Evolutionary conservation across 2,113 vertebrate genomes (phyloP), one percentile per base, ranked within the genome.

Genomic region (Oryzias woworae): DNA sequence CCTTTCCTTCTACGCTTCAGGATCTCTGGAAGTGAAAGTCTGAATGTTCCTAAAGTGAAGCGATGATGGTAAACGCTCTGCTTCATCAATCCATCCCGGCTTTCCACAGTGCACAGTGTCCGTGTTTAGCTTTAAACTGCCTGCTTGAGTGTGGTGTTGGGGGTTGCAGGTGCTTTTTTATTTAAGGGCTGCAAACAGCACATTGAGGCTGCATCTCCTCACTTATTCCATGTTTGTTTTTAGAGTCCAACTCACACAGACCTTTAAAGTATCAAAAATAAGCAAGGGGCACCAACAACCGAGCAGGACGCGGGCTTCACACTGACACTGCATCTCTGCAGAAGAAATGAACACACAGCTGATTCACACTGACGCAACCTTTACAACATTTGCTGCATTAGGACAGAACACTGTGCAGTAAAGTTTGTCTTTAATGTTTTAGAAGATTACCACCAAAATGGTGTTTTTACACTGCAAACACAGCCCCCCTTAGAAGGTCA

Each of bases 211-310:
- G 53, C 56, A 63, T 63, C 50, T 75, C 31, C 17, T 66, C 65
- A 73, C 57, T 54, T 65, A 23, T 6, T 17, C 16, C 3, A 13
- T 42, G 66, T 71, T 63, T 84, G 46, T 81, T 84, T 68, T 68
- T 48, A 54, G 55, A 65, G 58, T 73, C 70, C 73, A 67, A 67
- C 66, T 58, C 58, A 8, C 57, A 5, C 1, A 54, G 64, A 57
- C 62, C 61, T 72, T 64, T 24, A 23, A 22, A 14, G 67, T 46
- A 48, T 78, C 60, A 53, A 53, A 71, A 71, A 74, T 60, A 73
- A 74, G 44, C 47, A 3, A 15, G 0, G 28, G 2, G 18, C 64
- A 71, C 45, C 51, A 44, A 2, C 45, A 8, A 14, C 52, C 1
- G 41, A 65, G 66, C 50, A 31, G 56, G 60, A 50, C 15, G n/a